A percentile compares a stretch with the other conserved stretches of the same genome.
Conservation (phyloP, 2,797 vertebrate species). For the Xiphophorus birchmanni region DNA sequence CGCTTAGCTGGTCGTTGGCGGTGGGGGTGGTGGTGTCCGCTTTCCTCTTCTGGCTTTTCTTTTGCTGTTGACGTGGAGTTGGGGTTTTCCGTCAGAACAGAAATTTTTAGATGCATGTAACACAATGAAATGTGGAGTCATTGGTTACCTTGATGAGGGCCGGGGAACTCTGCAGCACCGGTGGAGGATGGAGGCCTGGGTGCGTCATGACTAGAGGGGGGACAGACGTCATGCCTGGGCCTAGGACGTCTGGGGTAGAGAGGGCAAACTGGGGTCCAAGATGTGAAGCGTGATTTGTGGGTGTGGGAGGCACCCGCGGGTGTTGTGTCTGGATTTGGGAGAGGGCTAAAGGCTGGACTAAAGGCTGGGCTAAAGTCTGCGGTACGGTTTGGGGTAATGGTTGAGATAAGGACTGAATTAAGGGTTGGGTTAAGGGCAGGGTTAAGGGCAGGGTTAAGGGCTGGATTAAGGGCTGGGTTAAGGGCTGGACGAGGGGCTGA, state of each 20-base stretch:
- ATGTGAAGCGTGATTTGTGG: constrained; percentile 71
- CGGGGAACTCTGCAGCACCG: constrained; percentile 83
- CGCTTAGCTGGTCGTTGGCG: constrained; percentile 90
- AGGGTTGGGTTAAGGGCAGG: neutral
- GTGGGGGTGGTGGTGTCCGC: constrained; percentile 94
- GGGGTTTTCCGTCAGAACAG: constrained; percentile 7
- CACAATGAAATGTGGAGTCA: neutral
- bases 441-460: neutral
- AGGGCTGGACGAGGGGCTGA: neutral
- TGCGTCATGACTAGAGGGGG: constrained; percentile 68
- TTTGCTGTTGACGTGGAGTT: constrained; percentile 74
- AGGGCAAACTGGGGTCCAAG: constrained; percentile 78
- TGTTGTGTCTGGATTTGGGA: constrained; percentile 34
- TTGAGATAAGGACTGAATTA: neutral
- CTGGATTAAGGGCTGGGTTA: neutral
- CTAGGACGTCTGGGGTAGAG: constrained; percentile 82
- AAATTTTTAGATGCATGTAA: neutral
- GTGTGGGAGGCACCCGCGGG: constrained; percentile 73
- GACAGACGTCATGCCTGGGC: constrained; percentile 84
- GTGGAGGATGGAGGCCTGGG: constrained; percentile 61
- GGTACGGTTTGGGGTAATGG: constrained; percentile 4
- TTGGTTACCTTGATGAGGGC: constrained; percentile 87
- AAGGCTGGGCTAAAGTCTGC: constrained; percentile 5
- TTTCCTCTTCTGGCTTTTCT: constrained; percentile 95
- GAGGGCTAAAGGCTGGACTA: rapidly evolving